These are phyloP conservation scores for Pandemis heparana DNA, from an alignment of 2,888 invertebrate genomes.

Conservation along the genomic window DNA sequence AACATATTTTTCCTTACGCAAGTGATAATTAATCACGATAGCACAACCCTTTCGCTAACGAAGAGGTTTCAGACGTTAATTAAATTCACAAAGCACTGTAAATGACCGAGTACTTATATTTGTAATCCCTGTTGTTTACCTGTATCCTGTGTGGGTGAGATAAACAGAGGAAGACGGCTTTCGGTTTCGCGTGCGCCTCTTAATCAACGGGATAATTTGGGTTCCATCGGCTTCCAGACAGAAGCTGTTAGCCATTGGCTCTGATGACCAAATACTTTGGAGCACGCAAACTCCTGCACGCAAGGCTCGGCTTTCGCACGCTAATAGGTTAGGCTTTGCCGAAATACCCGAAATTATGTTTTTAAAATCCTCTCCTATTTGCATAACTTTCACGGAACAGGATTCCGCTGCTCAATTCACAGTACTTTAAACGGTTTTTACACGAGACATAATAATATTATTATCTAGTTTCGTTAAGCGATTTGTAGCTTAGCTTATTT, in stretches of 20 bases:
- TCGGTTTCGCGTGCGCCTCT: slow-evolving; percentile 60
- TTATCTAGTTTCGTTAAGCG: too few species aligned
- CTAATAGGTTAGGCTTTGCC: slow-evolving; percentile 43
- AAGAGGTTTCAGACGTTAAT: slow-evolving; percentile 35
- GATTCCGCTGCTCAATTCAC: not conserved
- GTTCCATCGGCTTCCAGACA: slow-evolving; percentile 70
- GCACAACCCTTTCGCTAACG: slow-evolving; percentile 30
- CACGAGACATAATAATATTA: too few species aligned
- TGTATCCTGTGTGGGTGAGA: slow-evolving; percentile 7
- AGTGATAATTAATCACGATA: slow-evolving; percentile 36
- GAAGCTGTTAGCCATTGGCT: slow-evolving; percentile 74
- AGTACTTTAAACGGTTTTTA: too few species aligned
- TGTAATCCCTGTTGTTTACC: slow-evolving; percentile 27
- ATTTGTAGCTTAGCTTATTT: too few species aligned
- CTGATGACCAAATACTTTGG: slow-evolving; percentile 63
- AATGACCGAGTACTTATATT: slow-evolving; percentile 18
- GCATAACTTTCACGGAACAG: slow-evolving; percentile 22
- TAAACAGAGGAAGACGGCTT: slow-evolving; percentile 5
- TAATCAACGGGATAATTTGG: slow-evolving; percentile 63
- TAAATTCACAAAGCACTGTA: slow-evolving; percentile 32
- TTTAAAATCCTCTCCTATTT: slow-evolving; percentile 17
- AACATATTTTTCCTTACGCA: slow-evolving; percentile 33
- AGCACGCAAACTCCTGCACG: slow-evolving; percentile 63
- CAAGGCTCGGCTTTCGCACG: slow-evolving; percentile 53
- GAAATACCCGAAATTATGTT: slow-evolving; percentile 16